Base-by-base conservation (phyloP, 2,888 invertebrate species). In the Criorhina ranunculi region DNA sequence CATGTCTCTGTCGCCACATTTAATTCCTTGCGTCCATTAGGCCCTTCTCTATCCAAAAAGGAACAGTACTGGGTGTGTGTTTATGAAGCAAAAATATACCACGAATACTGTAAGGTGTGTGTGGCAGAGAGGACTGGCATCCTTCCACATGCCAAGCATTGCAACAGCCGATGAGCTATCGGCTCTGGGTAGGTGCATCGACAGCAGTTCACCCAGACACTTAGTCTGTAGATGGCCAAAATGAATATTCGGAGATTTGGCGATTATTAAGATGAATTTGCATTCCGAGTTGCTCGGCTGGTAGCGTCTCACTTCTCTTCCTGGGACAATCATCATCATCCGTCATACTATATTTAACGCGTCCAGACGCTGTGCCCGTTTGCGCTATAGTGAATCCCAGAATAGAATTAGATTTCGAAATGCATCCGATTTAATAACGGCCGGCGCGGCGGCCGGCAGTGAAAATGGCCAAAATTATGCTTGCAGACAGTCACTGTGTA, bases 341-440 rank as follows among this genome's bases (percentile, higher is more conserved):
- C 80, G 85, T 85, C 80, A 85, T 76, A 79, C 85, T 85, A 85
- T 85, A 85, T 85, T 85, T 85, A 85, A 76, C 85, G 62, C 79
- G 85, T 85, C 85, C 85, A 85, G 85, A 85, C 85, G 75, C 19
- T 67, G 57, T 46, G 49, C 44, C 55, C 40, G 42, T 83, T 79
- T 51, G n/a, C 35, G 62, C 5, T 35, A 62, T 46, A 46, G 53
- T 44, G 49, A n/a, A 57, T 64, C 80, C 80, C 37, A 70, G 51
- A 85, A 85, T 85, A 85, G 76, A 85, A 35, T 67, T 40, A 17
- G 64, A 85, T 80, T 85, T 85, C 59, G 75, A 42, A 85, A 85
- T 79, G 79, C 64, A 83, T 78, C 73, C 83, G 83, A 79, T 85
- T 79, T 42, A 51, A 69, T 72, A 42, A 37, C 44, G 46, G 19